phyloP scores from a whole-genome alignment of 2,888 invertebrate species.

The Platycheirus albimanus region DNA sequence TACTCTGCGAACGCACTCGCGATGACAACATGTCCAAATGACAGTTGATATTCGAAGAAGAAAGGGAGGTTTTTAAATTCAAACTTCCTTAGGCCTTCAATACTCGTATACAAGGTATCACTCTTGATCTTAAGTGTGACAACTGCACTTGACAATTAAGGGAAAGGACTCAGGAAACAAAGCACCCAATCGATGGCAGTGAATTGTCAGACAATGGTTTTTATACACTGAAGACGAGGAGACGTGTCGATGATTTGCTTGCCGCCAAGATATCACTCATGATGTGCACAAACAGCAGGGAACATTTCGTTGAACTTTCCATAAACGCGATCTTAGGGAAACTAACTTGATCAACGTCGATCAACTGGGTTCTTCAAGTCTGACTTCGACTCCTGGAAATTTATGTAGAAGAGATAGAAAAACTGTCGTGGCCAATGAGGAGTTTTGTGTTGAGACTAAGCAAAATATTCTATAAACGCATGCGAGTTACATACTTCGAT shows the following conservation, averaged over 20 bases:
- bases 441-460: neutral
- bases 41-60: constrained; percentile 21
- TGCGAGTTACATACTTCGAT: constrained; percentile 33
- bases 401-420: neutral
- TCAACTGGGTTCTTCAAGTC: constrained; percentile 78
- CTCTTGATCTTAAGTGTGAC: constrained; percentile 24
- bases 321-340: constrained; percentile 81
- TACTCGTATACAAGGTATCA: constrained; percentile 1
- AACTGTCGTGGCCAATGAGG: constrained; percentile 26
- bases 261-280: constrained; percentile 29
- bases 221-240: neutral
- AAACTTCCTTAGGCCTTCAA: constrained; percentile 3
- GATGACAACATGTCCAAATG: no score
- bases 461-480: constrained; percentile 33
- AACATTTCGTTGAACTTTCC: constrained; percentile 77
- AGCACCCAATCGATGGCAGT: constrained; percentile 28
- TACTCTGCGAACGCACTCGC: no score
- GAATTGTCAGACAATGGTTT: constrained; percentile 52
- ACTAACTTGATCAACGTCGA: constrained; percentile 81
- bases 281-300: constrained; percentile 1
- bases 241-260: constrained; percentile 53
- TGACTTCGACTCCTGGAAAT: constrained; percentile 6
- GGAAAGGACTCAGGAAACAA: constrained; percentile 14
- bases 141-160: constrained; percentile 25
- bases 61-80: constrained; percentile 21